Conservation (phyloP, 2,797 vertebrate species). For the Onychomys torridus region DNA sequence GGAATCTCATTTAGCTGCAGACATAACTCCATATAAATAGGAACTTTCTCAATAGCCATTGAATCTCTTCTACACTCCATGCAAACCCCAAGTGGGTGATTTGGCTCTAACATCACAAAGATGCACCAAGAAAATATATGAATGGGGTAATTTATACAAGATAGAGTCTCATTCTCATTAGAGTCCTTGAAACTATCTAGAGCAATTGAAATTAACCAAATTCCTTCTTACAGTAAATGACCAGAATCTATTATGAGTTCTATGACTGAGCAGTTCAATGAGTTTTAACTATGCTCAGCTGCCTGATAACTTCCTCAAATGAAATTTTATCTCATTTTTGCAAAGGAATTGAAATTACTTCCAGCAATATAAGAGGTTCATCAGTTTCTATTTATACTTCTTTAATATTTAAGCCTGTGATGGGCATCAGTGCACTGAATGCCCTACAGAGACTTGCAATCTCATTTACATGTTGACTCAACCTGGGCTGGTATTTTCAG, state of each 20-base stretch:
- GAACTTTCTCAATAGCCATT: neutral
- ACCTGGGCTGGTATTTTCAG: conserved; percentile 59
- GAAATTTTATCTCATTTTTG: conserved; percentile 69
- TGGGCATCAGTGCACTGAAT: conserved; percentile 15
- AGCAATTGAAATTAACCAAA: conserved; percentile 60
- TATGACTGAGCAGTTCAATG: conserved; percentile 45
- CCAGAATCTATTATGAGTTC: conserved; percentile 28
- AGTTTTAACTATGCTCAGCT: conserved; percentile 65
- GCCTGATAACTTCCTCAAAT: conserved; percentile 64
- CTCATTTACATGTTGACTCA: conserved; percentile 72
- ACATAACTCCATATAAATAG: conserved; percentile 41
- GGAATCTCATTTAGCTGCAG: conserved; percentile 12
- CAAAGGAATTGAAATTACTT: conserved; percentile 71
- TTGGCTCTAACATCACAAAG: conserved; percentile 39
- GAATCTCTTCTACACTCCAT: neutral
- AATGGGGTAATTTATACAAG: neutral
- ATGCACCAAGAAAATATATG: conserved; percentile 23
- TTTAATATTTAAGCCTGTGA: conserved; percentile 56
- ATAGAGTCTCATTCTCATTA: conserved; percentile 38
- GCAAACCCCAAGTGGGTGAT: conserved; percentile 35
- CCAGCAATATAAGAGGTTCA: conserved; percentile 51
- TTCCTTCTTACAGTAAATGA: conserved; percentile 46
- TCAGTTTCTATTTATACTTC: conserved; percentile 67
- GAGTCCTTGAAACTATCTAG: conserved; percentile 29
- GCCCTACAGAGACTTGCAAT: conserved; percentile 20